phyloP scores from a whole-genome alignment of 2,113 vertebrate species.

The Chascanopsetta lugubris region DNA sequence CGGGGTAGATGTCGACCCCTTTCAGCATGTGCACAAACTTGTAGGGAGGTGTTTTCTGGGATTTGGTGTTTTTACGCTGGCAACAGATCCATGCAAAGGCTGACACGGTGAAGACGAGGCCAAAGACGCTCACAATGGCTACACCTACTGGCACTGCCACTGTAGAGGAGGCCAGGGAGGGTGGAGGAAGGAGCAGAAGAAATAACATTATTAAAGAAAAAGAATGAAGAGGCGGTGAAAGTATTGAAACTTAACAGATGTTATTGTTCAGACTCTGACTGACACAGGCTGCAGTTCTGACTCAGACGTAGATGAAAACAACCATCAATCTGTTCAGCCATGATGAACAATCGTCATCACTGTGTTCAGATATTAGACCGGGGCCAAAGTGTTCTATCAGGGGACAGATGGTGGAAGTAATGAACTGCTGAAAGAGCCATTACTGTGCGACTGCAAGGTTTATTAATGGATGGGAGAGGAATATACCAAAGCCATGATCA shows the following conservation, averaged over 20 bases:
- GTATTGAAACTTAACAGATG: too few species aligned
- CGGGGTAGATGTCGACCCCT: conserved; percentile 97
- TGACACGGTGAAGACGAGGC: conserved; percentile 94
- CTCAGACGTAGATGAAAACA: conserved; percentile 46
- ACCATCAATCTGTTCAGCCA: conserved; percentile 40
- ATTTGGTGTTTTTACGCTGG: conserved; percentile 94
- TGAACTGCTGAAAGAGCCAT: not conserved
- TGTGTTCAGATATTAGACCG: conserved; percentile 29
- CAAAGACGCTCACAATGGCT: conserved; percentile 93
- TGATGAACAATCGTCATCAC: not conserved
- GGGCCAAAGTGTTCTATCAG: conserved; percentile 9
- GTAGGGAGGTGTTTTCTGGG: conserved; percentile 93
- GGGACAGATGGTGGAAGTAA: conserved; percentile 17
- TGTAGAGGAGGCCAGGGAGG: conserved; percentile 77
- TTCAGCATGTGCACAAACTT: conserved; percentile 99
- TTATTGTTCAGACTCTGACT: conserved; percentile 25
- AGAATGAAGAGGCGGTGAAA: not conserved
- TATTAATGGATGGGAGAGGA: not conserved
- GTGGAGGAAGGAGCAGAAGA: conserved; percentile 41
- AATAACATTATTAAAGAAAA: not conserved
- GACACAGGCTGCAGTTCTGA: conserved; percentile 41
- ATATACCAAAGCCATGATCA: too few species aligned
- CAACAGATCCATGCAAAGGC: conserved; percentile 98
- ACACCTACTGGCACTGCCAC: conserved; percentile 92
- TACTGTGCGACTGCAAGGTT: not conserved